Conservation (phyloP, 2,113 vertebrate genomes). For the Petromus typicus region DNA sequence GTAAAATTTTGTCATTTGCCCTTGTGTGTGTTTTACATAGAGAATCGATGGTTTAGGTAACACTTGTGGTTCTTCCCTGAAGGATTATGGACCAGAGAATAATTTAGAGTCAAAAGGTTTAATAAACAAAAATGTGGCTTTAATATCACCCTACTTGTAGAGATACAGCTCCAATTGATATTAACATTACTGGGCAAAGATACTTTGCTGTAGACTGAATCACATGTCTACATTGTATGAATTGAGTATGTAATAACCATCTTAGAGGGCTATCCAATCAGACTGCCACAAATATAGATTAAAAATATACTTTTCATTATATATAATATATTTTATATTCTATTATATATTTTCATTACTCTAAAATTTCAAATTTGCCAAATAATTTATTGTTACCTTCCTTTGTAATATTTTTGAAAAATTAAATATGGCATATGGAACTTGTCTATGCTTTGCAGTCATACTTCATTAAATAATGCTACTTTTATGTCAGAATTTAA, state of each 20-base stretch:
- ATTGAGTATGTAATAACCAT: background rate
- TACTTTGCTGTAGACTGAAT: background rate
- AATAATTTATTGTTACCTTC: background rate
- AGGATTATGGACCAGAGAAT: background rate
- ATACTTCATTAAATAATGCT: conserved; percentile 45
- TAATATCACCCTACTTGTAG: background rate
- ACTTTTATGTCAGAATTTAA: conserved; percentile 18
- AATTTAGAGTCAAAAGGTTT: background rate
- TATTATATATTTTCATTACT: background rate
- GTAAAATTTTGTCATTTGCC: background rate
- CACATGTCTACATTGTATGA: background rate
- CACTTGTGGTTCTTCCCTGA: background rate
- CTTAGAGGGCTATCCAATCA: background rate
- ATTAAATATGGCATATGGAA: background rate
- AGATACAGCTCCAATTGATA: background rate
- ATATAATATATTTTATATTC: background rate
- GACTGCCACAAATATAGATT: background rate
- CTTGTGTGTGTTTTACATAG: background rate
- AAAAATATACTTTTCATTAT: background rate
- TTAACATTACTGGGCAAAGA: background rate
- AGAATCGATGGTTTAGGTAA: background rate
- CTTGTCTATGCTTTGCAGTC: background rate
- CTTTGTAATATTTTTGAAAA: background rate
- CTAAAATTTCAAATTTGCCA: background rate
- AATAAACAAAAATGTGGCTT: background rate